Base-by-base conservation (phyloP, 2,888 invertebrate genomes). In the Thalpophila matura region DNA sequence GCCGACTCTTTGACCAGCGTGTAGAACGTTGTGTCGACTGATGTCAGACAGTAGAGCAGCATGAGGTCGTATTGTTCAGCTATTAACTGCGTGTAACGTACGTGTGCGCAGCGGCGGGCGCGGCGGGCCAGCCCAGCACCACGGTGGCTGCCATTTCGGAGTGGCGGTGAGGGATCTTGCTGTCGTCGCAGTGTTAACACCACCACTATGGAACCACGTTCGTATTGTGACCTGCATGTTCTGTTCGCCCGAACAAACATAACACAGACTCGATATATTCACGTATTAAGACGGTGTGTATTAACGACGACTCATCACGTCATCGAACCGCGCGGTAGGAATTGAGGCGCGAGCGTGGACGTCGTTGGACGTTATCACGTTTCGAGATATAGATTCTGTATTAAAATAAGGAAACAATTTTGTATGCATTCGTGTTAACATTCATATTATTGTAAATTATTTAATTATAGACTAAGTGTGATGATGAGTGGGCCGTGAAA, bases 101-200 rank as follows among this genome's bases (percentile, higher is more conserved):
- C 69, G 60, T 56, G 51, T 78, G 58, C 45, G 37, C 85, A 86
- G 88, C 89, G 77, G 90, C 90, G 53, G 94, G 91, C 63, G 87
- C 89, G 69, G 90, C 91, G 80, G 96, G 95, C 53, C 95, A 96
- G 87, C 96, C 96, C 69, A 96, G 96, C 86, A 96, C 96, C 82
- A 92, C 95, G 80, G 94, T 93, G 91, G 93, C 95, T 78, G 95
- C 94, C 88, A 91, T 92, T 89, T 90, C 94, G 72, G 95, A 96
- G 91, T 96, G 96, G 94, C 96, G 96, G 92, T 95, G 96, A 92
- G 96, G 93, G 89, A 80, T 89, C 91, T 78, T 89, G 88, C 79
- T 78, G 68, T 77, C 76, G 90, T 79, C 79, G 47, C 75, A 62
- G 70, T 61, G 68, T 62, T 62, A 62, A 59, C 69, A 61, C 64